Evolutionary conservation across 2,888 invertebrate genomes (phyloP).

Genomic region (Drosophila kokeensis): DNA sequence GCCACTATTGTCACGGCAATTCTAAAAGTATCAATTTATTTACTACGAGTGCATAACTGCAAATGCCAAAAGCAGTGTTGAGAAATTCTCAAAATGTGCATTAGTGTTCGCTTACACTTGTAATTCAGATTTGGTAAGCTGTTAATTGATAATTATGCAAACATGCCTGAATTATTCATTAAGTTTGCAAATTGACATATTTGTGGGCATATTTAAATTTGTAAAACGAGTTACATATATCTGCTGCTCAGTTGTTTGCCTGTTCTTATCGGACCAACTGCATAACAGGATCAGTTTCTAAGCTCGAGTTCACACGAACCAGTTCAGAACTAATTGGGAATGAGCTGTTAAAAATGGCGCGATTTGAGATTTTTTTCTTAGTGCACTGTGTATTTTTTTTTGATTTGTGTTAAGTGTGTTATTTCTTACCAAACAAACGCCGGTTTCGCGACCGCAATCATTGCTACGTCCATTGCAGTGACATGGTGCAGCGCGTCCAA

Average conservation of each 20-base stretch:
- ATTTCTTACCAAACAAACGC: constrained; percentile 91
- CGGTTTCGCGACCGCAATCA: constrained; percentile 93
- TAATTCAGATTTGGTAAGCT: neutral
- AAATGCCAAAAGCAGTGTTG: constrained; percentile 6
- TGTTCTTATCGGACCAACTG: neutral
- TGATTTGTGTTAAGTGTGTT: neutral
- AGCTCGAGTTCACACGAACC: neutral
- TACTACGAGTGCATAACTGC: neutral
- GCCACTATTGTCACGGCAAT: constrained; percentile 93
- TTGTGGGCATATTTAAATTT: neutral
- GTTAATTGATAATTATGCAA: too few species aligned
- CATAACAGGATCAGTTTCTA: neutral
- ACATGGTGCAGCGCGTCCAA: constrained; percentile 92
- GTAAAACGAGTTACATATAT: neutral
- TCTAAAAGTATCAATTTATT: constrained; percentile 84
- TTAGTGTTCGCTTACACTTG: neutral
- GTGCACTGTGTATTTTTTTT: neutral
- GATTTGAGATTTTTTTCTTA: neutral
- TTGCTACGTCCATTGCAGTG: constrained; percentile 92
- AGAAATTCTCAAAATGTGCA: neutral
- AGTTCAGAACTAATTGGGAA: neutral
- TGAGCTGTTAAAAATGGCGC: neutral
- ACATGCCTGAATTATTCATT: neutral
- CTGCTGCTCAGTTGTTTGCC: neutral
- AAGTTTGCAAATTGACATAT: neutral